Evolutionary conservation across 2,888 invertebrate species (phyloP).

Genomic region (Clivina fossor): DNA sequence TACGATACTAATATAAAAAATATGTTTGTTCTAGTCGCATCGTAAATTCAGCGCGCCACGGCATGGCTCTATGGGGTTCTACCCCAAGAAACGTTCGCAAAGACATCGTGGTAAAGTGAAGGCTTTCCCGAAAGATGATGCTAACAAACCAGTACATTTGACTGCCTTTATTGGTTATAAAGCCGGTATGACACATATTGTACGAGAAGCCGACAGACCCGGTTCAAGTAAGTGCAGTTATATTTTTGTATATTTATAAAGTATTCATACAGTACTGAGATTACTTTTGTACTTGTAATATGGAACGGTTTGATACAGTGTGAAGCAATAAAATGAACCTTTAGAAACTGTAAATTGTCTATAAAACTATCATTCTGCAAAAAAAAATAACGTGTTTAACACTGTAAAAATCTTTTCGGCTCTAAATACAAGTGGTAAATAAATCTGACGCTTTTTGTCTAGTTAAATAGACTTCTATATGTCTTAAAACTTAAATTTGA

Average conservation of each 20-base stretch:
- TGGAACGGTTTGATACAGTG: constrained; percentile 41
- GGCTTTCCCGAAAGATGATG: constrained; percentile 99
- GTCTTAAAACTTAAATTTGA: too few species aligned
- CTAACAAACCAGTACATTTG: constrained; percentile 93
- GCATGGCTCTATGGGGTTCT: constrained; percentile 99
- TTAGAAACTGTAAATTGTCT: too few species aligned
- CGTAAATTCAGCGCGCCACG: constrained; percentile 99
- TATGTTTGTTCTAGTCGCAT: constrained; percentile 88
- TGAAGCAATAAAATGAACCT: too few species aligned
- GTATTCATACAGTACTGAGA: constrained; percentile 43
- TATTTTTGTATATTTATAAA: too few species aligned
- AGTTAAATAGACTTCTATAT: too few species aligned
- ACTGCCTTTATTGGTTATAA: constrained; percentile 98
- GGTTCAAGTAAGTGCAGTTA: constrained; percentile 85
- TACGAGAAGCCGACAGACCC: constrained; percentile 97
- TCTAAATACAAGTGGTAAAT: too few species aligned
- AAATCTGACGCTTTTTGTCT: too few species aligned
- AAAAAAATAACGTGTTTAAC: too few species aligned
- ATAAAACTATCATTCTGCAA: too few species aligned
- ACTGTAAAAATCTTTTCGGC: too few species aligned
- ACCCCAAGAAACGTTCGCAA: constrained; percentile 97
- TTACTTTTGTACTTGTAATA: constrained; percentile 52
- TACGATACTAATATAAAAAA: too few species aligned
- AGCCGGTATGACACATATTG: constrained; percentile 99
- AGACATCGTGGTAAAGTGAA: constrained; percentile 99